These are phyloP conservation scores for Axinella damicornis DNA, from an alignment of 37 sponge, comb jelly and placozoan species.

Conservation along the genomic window DNA sequence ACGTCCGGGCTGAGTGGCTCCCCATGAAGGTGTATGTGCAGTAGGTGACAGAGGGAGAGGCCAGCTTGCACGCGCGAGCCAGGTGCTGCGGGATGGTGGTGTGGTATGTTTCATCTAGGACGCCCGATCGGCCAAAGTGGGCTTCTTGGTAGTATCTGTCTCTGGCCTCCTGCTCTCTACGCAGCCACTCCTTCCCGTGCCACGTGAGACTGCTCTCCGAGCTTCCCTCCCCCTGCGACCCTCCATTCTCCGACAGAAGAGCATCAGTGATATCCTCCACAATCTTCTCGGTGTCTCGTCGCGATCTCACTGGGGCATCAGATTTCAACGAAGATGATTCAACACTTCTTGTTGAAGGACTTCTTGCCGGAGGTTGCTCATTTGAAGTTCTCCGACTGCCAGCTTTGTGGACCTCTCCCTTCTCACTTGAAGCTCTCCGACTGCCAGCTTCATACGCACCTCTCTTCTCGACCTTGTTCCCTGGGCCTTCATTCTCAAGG, in stretches of 20 bases:
- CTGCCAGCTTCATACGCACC: too few relatives aligned
- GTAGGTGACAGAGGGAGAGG: constrained; percentile 16
- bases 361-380: not conserved
- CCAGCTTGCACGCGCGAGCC: not conserved
- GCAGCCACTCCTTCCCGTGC: constrained; percentile 9
- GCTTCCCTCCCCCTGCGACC: not conserved
- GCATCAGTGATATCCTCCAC: constrained; percentile 1
- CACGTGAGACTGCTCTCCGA: not conserved
- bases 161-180: constrained; percentile 13
- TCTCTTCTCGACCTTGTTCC: too few relatives aligned
- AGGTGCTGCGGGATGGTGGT: constrained; percentile 16
- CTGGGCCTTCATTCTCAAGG: not conserved
- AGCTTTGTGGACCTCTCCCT: not conserved
- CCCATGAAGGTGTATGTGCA: constrained; percentile 17
- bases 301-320: not conserved
- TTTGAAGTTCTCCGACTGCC: constrained; percentile 3
- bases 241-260: not conserved
- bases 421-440: not conserved
- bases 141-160: constrained; percentile 27
- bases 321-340: not conserved
- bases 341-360: not conserved
- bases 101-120: constrained; percentile 9
- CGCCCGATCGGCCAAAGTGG: constrained; percentile 13
- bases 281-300: not conserved
- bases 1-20: constrained; percentile 12